phyloP scores from a whole-genome alignment of 2,113 vertebrate species.

The Conger conger region DNA sequence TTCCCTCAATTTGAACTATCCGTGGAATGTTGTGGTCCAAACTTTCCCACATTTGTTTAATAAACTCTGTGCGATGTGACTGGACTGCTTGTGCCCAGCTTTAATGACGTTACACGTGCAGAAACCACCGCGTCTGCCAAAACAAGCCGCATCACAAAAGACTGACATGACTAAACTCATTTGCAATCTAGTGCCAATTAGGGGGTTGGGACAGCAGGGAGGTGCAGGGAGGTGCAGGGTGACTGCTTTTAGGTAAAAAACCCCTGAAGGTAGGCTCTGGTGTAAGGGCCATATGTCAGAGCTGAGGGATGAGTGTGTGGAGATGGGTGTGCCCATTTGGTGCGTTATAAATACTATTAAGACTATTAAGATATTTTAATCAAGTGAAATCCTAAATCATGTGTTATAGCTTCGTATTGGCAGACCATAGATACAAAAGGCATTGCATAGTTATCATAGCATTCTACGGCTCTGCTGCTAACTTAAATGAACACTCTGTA shows the following conservation, averaged over 20 bases:
- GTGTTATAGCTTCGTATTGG: background rate
- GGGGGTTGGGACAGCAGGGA: background rate
- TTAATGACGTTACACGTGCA: background rate
- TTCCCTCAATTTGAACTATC: background rate
- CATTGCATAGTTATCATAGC: background rate
- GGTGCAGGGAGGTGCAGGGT: background rate
- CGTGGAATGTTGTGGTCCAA: background rate
- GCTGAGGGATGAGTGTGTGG: background rate
- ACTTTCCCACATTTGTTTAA: background rate
- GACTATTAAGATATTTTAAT: background rate
- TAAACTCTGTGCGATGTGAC: background rate
- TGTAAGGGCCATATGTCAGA: background rate
- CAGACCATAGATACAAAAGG: constrained; percentile 3
- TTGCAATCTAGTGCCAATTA: constrained; percentile 28
- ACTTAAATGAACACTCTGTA: background rate
- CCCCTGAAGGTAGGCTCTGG: background rate
- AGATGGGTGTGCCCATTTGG: constrained; percentile 10
- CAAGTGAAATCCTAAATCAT: background rate
- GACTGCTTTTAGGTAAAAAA: background rate
- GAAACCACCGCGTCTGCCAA: background rate
- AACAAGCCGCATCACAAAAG: background rate
- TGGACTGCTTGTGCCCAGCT: background rate
- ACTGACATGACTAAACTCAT: background rate
- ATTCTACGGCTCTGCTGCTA: background rate
- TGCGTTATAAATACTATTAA: too few species aligned